Conservation (phyloP, 2,888 invertebrate species). For the Nysson spinosus region DNA sequence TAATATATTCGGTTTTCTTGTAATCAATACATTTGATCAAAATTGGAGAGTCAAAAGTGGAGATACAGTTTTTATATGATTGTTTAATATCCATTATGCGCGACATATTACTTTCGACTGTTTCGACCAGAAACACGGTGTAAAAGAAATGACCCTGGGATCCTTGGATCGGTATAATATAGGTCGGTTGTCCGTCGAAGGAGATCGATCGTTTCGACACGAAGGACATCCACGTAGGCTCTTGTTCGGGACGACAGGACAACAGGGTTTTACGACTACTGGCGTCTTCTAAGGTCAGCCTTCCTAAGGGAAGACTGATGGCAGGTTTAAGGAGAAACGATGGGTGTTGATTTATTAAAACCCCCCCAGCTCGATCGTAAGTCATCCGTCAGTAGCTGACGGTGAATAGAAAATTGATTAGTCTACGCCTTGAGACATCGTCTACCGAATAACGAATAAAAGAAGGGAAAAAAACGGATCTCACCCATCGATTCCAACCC, state of each 20-base stretch:
- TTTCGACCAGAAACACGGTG: no score
- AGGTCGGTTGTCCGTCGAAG: constrained; percentile 18
- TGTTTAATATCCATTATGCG: no score
- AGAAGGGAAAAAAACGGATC: background rate
- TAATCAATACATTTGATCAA: no score
- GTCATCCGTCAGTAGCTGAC: constrained; percentile 53
- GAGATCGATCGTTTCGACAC: constrained; percentile 34
- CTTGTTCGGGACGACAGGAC: constrained; percentile 25
- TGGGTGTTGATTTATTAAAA: constrained; percentile 62
- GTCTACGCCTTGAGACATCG: constrained; percentile 24
- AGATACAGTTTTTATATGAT: no score
- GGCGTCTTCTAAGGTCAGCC: constrained; percentile 25
- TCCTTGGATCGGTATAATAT: constrained; percentile 29
- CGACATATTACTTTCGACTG: no score
- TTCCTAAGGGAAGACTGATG: constrained; percentile 43
- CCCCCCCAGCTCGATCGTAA: constrained; percentile 42
- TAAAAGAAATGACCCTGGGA: constrained; percentile 23
- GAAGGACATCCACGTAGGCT: constrained; percentile 13
- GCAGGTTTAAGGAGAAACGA: constrained; percentile 28
- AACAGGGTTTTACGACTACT: constrained; percentile 32
- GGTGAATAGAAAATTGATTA: constrained; percentile 61
- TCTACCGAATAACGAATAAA: constrained; percentile 13
- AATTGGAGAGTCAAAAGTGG: no score
- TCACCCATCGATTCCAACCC: no score
- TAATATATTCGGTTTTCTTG: no score